phyloP scores from a whole-genome alignment of 2,113 vertebrate species.

The Antennarius striatus region DNA sequence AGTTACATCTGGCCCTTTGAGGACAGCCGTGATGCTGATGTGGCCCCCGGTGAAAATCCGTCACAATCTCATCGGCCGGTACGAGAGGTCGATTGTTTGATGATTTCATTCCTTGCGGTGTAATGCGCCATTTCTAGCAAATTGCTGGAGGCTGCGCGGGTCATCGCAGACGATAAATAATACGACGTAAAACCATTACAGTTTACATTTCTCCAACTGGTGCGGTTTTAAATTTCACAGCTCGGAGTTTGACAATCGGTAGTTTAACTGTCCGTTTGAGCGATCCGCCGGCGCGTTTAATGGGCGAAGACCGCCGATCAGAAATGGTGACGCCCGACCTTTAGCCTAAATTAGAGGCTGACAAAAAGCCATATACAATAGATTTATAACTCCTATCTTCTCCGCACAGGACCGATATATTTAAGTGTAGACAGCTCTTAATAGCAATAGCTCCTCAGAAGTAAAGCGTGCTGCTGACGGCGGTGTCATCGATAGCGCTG shows the following conservation, averaged over 20 bases:
- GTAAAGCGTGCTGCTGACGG: conserved; percentile 52
- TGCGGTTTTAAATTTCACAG: conserved; percentile 46
- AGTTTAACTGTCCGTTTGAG: conserved; percentile 41
- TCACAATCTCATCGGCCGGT: too few relatives aligned
- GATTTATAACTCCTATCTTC: conserved; percentile 61
- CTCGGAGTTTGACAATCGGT: conserved; percentile 31
- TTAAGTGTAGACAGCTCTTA: conserved; percentile 55
- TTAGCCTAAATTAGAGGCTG: conserved; percentile 40
- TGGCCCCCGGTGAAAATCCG: too few relatives aligned
- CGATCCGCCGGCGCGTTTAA: conserved; percentile 18
- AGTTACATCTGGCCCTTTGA: too few relatives aligned
- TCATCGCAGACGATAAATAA: conserved; percentile 38
- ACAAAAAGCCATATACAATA: conserved; percentile 39
- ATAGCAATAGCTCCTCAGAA: conserved; percentile 44
- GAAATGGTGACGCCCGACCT: conserved; percentile 34
- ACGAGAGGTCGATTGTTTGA: too few relatives aligned
- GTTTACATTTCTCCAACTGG: conserved; percentile 21
- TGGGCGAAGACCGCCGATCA: conserved; percentile 8
- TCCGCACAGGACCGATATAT: conserved; percentile 63
- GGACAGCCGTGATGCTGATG: too few relatives aligned
- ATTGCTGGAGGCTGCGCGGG: conserved; percentile 34
- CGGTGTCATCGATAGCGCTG: conserved; percentile 33
- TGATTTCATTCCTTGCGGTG: too few relatives aligned
- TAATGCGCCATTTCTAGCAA: too few relatives aligned
- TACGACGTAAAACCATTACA: conserved; percentile 19